phyloP scores from a whole-genome alignment of 2,888 invertebrate species.

The Phlogophora meticulosa region DNA sequence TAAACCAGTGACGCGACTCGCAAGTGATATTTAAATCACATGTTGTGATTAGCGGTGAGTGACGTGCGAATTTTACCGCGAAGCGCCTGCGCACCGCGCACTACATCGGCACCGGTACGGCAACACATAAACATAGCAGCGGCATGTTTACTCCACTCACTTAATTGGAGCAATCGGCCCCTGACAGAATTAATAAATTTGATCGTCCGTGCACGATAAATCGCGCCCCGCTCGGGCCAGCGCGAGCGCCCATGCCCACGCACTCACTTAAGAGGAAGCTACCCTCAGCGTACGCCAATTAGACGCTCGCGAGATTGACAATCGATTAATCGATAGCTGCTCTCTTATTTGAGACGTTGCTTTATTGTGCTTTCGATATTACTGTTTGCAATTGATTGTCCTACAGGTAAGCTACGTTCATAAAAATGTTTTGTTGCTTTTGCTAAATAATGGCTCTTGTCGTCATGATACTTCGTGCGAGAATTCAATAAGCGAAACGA shows the following conservation, averaged over 20 bases:
- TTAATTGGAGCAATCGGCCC: conserved; percentile 88
- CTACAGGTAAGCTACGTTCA: conserved; percentile 5
- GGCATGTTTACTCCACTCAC: conserved; percentile 85
- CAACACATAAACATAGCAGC: conserved; percentile 81
- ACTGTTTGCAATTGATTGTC: conserved; percentile 34
- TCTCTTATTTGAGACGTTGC: conserved; percentile 40
- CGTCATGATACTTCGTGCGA: conserved; percentile 81
- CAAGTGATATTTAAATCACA: conserved; percentile 73
- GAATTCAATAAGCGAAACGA: conserved; percentile 82
- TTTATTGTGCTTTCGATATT: conserved; percentile 59
- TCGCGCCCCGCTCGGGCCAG: conserved; percentile 73
- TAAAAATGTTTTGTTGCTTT: conserved; percentile 59
- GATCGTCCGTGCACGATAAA: conserved; percentile 82
- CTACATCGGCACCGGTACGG: conserved; percentile 60
- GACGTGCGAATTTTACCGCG: conserved; percentile 75
- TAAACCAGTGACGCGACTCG: conserved; percentile 54
- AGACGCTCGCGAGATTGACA: conserved; percentile 64
- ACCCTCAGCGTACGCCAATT: conserved; percentile 64
- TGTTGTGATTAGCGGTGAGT: conserved; percentile 75
- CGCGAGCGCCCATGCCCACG: conserved; percentile 79
- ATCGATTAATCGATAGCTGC: conserved; percentile 57
- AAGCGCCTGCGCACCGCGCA: conserved; percentile 60
- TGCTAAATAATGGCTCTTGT: conserved; percentile 76
- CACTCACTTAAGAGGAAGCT: conserved; percentile 66
- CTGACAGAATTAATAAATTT: conserved; percentile 88